These are phyloP conservation scores for Oscheius sp. DNA, from an alignment of 2,888 invertebrate genomes.

Conservation along the genomic window DNA sequence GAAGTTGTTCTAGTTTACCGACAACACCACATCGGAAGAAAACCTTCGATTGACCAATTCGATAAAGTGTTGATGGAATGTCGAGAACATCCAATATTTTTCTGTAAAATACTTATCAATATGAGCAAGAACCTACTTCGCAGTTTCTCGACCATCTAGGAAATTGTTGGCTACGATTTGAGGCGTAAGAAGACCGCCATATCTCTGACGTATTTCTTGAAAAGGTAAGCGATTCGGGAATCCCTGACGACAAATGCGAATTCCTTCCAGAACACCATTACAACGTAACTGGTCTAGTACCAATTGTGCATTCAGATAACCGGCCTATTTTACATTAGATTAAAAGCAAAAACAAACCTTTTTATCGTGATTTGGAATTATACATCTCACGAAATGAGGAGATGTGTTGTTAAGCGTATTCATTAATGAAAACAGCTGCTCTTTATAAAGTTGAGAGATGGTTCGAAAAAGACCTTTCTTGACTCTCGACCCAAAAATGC, in stretches of 20 bases:
- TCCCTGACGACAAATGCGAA: slow-evolving; percentile 98
- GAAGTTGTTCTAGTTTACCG: slow-evolving; percentile 92
- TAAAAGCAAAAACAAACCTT: slow-evolving; percentile 73
- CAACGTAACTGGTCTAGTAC: slow-evolving; percentile 98
- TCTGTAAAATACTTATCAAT: slow-evolving; percentile 50
- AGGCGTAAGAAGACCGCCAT: slow-evolving; percentile 92
- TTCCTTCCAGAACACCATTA: slow-evolving; percentile 98
- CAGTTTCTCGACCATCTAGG: slow-evolving; percentile 99
- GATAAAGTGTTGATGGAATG: slow-evolving; percentile 91
- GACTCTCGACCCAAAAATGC: slow-evolving; percentile 84
- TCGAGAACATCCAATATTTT: slow-evolving; percentile 86
- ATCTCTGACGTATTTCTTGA: slow-evolving; percentile 90
- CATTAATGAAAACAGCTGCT: slow-evolving; percentile 96
- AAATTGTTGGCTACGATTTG: slow-evolving; percentile 97
- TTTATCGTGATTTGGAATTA: slow-evolving; percentile 99
- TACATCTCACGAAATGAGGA: slow-evolving; percentile 99
- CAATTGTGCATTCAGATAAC: slow-evolving; percentile 95
- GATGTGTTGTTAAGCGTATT: slow-evolving; percentile 85
- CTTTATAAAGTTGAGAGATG: slow-evolving; percentile 93
- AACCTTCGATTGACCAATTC: slow-evolving; percentile 98
- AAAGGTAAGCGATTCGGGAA: slow-evolving; percentile 98
- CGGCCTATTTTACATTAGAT: slow-evolving; percentile 75
- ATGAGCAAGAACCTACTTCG: slow-evolving; percentile 70
- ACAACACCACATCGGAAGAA: slow-evolving; percentile 99
- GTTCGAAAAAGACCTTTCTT: slow-evolving; percentile 91